phyloP scores from a whole-genome alignment of 1,140 invertebrate genomes.

The Achatina immaculata region DNA sequence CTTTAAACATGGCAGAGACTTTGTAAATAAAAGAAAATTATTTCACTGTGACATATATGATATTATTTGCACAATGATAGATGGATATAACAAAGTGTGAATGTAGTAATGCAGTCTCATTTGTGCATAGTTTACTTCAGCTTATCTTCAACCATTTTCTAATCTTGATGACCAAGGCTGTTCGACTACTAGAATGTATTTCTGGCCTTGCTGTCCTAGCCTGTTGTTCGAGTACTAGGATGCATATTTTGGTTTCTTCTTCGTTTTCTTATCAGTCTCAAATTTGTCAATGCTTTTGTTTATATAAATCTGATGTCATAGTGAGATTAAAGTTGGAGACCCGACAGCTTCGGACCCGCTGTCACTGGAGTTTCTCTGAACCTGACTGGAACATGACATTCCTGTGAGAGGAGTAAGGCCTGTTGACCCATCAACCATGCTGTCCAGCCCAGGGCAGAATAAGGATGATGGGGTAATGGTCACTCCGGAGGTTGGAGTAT shows the following conservation, averaged over 20 bases:
- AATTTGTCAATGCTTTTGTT: constrained; percentile 17
- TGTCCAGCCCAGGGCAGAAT: constrained; percentile 74
- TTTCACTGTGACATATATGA: not conserved
- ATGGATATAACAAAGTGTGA: not conserved
- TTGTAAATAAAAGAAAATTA: no score
- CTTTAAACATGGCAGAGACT: no score
- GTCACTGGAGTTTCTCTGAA: constrained; percentile 48
- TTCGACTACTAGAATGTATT: no score
- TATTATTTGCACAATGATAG: not conserved
- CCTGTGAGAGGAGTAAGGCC: constrained; percentile 84
- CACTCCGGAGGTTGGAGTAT: constrained; percentile 88
- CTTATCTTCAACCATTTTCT: no score
- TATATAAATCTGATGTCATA: constrained; percentile 36
- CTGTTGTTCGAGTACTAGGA: no score
- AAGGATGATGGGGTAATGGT: constrained; percentile 76
- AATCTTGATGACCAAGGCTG: no score
- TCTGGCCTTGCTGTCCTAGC: no score
- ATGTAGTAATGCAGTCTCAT: not conserved
- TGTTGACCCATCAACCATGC: constrained; percentile 91
- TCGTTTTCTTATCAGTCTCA: not conserved
- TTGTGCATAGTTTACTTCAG: no score
- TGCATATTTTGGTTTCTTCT: not conserved
- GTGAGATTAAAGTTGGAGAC: constrained; percentile 55
- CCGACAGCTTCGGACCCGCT: constrained; percentile 48
- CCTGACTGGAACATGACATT: constrained; percentile 54